Evolutionary conservation across 2,797 vertebrate genomes (phyloP), one percentile per base, ranked within the genome.

Genomic region (Mus caroli): DNA sequence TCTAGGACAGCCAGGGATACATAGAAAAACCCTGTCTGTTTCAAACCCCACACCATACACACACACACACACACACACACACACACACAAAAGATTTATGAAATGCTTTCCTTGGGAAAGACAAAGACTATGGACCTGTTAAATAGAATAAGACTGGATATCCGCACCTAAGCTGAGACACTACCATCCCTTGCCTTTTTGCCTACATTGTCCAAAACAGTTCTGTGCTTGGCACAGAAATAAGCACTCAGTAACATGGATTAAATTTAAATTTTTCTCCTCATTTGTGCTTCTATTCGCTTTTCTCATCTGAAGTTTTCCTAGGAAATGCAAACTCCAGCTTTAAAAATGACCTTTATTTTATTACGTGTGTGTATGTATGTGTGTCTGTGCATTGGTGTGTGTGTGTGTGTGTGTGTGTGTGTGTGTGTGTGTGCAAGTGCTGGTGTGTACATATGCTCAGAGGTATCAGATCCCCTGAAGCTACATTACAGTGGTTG

Each of bases 181-280:
- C 1, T 6, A 7, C 28, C 17, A 64, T 60, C 37, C 86, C 64
- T 73, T 87, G 91, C 64, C 83, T 80, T 76, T 92, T 87, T 89
- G 13, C 67, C 85, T 28, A 28, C 11, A 34, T 83, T 50, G 10
- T 46, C 58, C 28, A 64, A 84, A 62, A 80, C 28, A 4, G 6
- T 31, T 40, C 80, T 60, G 50, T 79, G 28, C 46, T 67, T 88
- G 60, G 77, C 73, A 92, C 58, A 86, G 60, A 92, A 60, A 96
- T 62, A 80, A 56, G 19, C 77, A 84, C 83, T 95, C 73, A 69
- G 50, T 22, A 62, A 90, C 71, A 19, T 75, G 22, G 75, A n/a
- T 92, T 88, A 93, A 69, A 37, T 95, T 94, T 40, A 80, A 83
- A 87, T 20, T 50, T 10, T 80, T 37, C 73, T 31, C 43, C 22